These are phyloP conservation scores for Chrysolina americana DNA, from an alignment of 2,888 invertebrate genomes.

Conservation along the genomic window DNA sequence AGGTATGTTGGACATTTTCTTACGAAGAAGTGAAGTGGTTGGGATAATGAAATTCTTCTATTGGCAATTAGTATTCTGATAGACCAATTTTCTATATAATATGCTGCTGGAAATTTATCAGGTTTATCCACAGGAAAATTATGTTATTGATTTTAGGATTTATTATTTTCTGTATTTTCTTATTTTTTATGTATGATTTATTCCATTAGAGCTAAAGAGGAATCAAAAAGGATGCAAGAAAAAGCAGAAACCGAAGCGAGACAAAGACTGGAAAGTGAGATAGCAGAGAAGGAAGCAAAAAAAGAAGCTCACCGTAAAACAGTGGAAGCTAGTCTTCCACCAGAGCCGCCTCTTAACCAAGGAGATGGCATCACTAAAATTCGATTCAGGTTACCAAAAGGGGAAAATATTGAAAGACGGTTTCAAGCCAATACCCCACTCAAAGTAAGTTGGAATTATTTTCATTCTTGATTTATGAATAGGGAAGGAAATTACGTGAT, in stretches of 20 bases:
- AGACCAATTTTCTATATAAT: too few species aligned
- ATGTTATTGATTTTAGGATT: too few species aligned
- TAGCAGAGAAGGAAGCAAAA: constrained; percentile 80
- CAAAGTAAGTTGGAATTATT: constrained; percentile 66
- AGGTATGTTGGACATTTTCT: constrained; percentile 70
- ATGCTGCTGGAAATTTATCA: too few species aligned
- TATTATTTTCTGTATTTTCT: too few species aligned
- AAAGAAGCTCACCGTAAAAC: constrained; percentile 79
- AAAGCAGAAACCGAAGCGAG: constrained; percentile 80
- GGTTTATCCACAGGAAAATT: too few species aligned
- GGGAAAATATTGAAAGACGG: constrained; percentile 82
- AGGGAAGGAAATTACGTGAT: neutral
- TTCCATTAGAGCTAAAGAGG: constrained; percentile 84
- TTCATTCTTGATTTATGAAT: neutral
- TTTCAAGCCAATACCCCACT: constrained; percentile 77
- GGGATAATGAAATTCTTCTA: too few species aligned
- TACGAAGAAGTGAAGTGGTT: too few species aligned
- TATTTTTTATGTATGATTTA: neutral
- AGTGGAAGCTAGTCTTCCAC: constrained; percentile 80
- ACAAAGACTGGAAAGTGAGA: constrained; percentile 82
- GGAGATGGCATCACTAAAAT: constrained; percentile 79
- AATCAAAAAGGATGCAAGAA: constrained; percentile 84
- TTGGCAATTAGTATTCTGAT: too few species aligned
- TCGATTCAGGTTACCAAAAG: constrained; percentile 86
- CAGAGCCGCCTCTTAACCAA: constrained; percentile 77